Percentiles rank a stretch among this genome's conserved stretches.
These are phyloP conservation scores for Oreochromis aureus DNA, from an alignment of 2,113 vertebrate species.

Conservation along the genomic window DNA sequence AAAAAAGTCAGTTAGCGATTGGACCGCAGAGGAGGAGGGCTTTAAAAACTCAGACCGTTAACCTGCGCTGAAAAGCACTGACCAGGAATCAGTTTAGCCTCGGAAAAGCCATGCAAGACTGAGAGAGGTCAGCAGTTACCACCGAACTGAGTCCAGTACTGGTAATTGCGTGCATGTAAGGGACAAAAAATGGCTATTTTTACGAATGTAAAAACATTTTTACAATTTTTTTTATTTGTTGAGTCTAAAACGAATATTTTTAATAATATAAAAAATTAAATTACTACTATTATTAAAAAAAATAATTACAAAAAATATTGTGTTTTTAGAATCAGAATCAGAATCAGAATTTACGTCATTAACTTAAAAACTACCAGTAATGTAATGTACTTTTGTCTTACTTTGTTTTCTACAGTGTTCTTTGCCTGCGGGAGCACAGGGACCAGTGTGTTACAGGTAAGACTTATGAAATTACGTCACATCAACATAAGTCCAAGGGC, in stretches of 20 bases:
- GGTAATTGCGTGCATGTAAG: neutral
- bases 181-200: neutral
- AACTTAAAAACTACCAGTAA: neutral
- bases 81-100: neutral
- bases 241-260: neutral
- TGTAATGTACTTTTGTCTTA: neutral
- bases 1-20: slow-evolving; percentile 25
- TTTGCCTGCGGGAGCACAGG: neutral
- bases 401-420: neutral
- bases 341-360: neutral
- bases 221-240: neutral
- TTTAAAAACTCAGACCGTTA: slow-evolving; percentile 1
- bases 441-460: neutral
- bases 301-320: neutral
- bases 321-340: neutral
- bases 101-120: neutral
- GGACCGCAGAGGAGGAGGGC: slow-evolving; percentile 1
- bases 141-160: neutral
- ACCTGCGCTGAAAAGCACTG: neutral
- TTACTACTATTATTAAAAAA: neutral
- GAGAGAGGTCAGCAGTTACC: neutral
- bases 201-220: neutral
- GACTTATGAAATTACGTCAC: neutral
- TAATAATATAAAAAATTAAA: neutral
- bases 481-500: neutral